These are phyloP conservation scores for Podarcis muralis DNA, from an alignment of 2,113 vertebrate species.

Conservation along the genomic window DNA sequence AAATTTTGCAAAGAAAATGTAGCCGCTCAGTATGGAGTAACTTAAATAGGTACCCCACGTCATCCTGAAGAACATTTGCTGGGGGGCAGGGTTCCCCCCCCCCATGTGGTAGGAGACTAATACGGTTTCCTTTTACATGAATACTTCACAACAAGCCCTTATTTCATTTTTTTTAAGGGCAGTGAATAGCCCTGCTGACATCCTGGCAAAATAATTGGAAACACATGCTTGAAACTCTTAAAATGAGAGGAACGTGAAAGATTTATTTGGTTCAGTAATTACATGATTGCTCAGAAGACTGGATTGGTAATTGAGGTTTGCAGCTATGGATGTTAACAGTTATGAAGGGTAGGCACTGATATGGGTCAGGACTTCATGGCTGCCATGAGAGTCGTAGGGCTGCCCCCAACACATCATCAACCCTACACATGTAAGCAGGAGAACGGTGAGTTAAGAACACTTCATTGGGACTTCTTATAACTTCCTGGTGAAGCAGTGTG, in stretches of 20 bases:
- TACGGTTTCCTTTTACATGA: conserved; percentile 18
- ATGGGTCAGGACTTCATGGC: neutral
- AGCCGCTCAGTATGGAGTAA: neutral
- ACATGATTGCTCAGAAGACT: conserved; percentile 50
- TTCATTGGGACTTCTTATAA: neutral
- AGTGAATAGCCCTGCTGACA: conserved; percentile 67
- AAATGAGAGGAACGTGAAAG: conserved; percentile 55
- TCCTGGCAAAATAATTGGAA: conserved; percentile 69
- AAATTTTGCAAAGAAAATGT: neutral
- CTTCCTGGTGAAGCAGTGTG: no score
- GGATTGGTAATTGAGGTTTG: conserved; percentile 59
- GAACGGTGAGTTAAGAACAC: neutral
- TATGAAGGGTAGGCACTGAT: neutral
- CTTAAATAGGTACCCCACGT: neutral
- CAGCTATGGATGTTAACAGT: conserved; percentile 47
- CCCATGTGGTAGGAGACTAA: conserved; percentile 63
- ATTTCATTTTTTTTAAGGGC: conserved; percentile 71
- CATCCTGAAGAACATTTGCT: conserved; percentile 42
- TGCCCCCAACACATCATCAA: neutral
- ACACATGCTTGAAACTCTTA: conserved; percentile 73
- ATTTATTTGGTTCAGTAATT: conserved; percentile 73
- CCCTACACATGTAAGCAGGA: neutral
- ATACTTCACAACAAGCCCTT: conserved; percentile 55
- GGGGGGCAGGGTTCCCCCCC: conserved; percentile 7
- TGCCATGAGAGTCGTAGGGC: neutral